Base-by-base conservation (phyloP, 2,113 vertebrate species). In the Spea bombifrons region DNA sequence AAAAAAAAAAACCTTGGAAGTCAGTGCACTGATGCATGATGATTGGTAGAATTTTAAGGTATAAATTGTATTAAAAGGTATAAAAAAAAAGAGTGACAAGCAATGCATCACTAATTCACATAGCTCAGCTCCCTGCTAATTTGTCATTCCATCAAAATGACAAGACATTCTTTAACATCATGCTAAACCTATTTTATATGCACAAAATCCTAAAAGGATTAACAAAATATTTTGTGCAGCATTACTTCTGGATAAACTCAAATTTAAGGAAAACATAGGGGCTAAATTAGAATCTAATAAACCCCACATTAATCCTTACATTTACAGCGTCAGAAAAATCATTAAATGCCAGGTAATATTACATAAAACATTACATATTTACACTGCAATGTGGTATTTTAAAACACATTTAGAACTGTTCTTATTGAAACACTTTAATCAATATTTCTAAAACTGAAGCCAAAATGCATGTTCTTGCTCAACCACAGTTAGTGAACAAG, bases 101-200 rank as follows among this genome's bases (percentile, higher is more conserved):
- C 61, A 64, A 64, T 64, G 61, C 61, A 64, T 64, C 61, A 64
- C 61, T 17, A 30, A 64, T 30, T 64, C n/a, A 4, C 61, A 64
- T 3, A 64, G 52, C 61, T 17, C n/a, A 17, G 61, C 61, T 64
- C 57, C 13, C n/a, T 17, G 8, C n/a, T 64, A 16, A 16, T 16
- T 16, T 64, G 15, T 64, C 5, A 64, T 64, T 64, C n/a, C 16
- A 13, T 64, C 61, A 64, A 17, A 30, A 64, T 64, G 61, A 64
- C 61, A 64, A 17, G 61, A 64, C 61, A 64, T 64, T 64, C 16
- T 61, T 9, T 5, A 64, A 64, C n/a, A 17, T 1, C 17, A 30
- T 64, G n/a, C 30, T 17, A 64, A 64, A 5, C 8, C 16, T 64
- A 64, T 64, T 16, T 64, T 30, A 64, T 64, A 17, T 61, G 5